Evolutionary conservation across 2,113 vertebrate species (phyloP), one percentile per base, ranked within the genome.

Genomic region (Rhipidura dahli): DNA sequence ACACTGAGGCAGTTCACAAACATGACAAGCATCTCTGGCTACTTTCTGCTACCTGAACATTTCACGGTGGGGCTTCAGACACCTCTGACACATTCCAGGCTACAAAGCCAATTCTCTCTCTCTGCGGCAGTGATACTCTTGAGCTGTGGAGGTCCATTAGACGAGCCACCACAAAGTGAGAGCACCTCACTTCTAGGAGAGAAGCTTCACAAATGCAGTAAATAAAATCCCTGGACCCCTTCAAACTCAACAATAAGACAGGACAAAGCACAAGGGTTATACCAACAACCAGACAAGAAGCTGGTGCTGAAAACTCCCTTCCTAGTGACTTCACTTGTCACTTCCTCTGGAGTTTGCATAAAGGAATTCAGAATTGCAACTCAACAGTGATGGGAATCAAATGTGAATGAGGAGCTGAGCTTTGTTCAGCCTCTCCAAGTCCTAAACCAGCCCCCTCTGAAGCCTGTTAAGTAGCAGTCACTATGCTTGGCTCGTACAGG

Each of bases 401-500:
- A 40, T 1, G 11, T 3, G 19, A 40, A 21, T 11, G 8, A 37
- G 26, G 53, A 83, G 30, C 28, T 22, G 50, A 63, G 24, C 60
- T 65, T 60, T 7, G 2, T 15, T 20, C 6, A 2, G 15, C 35
- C 23, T 39, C 50, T 45, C 44, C 3, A 9, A 54, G 28, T 19
- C n/a, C 50, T 13, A 26, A 51, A 9, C 7, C 27, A 42, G 27
- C 16, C 23, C 6, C 5, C 49, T 37, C 40, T 15, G 31, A 70
- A 59, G 37, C 20, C 57, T 31, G 22, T 2, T 19, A 26, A 59
- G 17, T 3, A 57, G 14, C 27, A 71, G 14, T 11, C 45, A 5
- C 37, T 35, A 4, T 0, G 1, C 21, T n/a, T 8, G 45, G 40
- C 19, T 40, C 14, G 2, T 7, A 53, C 3, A 30, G 37, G 35